Conservation (phyloP, 2,113 vertebrate genomes). For the Probosciger aterrimus region DNA sequence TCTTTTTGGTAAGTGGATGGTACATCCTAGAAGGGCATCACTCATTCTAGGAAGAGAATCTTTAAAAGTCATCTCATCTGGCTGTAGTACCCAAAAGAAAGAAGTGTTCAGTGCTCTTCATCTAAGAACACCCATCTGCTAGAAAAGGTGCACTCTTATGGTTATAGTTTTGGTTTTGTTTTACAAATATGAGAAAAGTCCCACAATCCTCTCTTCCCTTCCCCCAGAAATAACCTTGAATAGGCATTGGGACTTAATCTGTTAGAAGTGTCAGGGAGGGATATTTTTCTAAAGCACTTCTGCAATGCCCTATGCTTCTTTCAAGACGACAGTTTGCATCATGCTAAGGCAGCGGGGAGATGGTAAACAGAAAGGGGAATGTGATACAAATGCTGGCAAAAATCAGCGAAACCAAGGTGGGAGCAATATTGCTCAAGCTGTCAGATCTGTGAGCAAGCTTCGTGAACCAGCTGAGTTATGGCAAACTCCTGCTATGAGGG, state of each 20-base stretch:
- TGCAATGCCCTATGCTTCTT: neutral
- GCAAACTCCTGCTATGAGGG: constrained; percentile 21
- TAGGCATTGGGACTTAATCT: neutral
- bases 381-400: constrained; percentile 36
- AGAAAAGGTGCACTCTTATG: neutral
- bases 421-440: constrained; percentile 13
- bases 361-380: neutral
- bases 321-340: neutral
- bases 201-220: neutral
- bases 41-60: constrained; percentile 5
- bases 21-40: constrained; percentile 26
- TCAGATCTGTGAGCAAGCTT: constrained; percentile 28
- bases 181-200: no score
- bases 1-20: neutral
- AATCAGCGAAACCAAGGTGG: constrained; percentile 29
- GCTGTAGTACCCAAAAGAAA: neutral
- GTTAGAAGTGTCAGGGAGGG: neutral
- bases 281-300: neutral
- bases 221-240: neutral
- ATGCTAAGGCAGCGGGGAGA: neutral
- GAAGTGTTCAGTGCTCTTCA: neutral
- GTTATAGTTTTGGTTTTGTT: no score
- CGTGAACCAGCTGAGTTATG: constrained; percentile 38
- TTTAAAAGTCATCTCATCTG: constrained; percentile 25
- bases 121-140: neutral